Evolutionary conservation across 1,140 invertebrate genomes (phyloP).

Genomic region (Achatina immaculata): DNA sequence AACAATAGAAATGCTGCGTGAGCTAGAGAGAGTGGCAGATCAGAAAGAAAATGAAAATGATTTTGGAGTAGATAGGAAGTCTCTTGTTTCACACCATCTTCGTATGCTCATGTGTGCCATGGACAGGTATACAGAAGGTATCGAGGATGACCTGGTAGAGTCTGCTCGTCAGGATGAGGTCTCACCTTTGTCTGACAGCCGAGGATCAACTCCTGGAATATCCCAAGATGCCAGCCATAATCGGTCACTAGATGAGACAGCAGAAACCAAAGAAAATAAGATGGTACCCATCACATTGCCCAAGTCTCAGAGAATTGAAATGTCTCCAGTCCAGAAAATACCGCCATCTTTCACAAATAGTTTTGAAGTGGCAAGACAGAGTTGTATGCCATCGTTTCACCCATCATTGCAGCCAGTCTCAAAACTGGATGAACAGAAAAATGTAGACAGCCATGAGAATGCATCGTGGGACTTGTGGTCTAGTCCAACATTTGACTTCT

Average conservation of each 20-base stretch:
- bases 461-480: conserved; percentile 29
- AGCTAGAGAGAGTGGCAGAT: conserved; percentile 37
- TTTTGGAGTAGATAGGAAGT: conserved; percentile 18
- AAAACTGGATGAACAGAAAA: neutral
- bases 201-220: neutral
- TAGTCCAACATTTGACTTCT: conserved; percentile 29
- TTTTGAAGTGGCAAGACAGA: neutral
- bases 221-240: neutral
- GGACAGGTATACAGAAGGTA: conserved; percentile 31
- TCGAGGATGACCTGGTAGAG: conserved; percentile 10
- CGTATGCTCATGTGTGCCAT: conserved; percentile 38
- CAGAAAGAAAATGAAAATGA: conserved; percentile 27
- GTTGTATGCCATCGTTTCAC: too few species aligned
- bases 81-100: conserved; percentile 36
- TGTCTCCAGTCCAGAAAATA: neutral
- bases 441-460: neutral
- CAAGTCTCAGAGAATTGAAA: neutral
- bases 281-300: neutral
- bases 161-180: neutral
- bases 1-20: conserved; percentile 40
- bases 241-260: neutral
- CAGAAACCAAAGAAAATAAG: neutral
- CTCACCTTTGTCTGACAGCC: neutral
- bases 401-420: neutral
- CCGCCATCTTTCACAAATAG: neutral